Evolutionary conservation across 2,888 invertebrate species (phyloP).

Genomic region (Odontocerum albicorne): DNA sequence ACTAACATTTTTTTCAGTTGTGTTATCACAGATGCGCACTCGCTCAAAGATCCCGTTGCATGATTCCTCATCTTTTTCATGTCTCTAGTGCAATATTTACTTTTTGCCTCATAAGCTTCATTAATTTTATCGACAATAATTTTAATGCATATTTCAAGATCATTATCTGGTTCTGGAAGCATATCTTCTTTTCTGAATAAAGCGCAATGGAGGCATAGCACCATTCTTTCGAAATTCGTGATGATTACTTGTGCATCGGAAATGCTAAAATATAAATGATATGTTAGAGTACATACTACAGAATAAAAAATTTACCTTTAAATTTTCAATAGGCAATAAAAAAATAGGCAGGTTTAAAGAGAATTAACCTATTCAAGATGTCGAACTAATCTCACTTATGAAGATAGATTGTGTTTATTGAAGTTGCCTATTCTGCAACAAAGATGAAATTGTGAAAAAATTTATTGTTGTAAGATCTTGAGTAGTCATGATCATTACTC

Average conservation of each 20-base stretch:
- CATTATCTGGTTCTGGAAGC: background rate
- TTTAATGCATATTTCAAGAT: conserved; percentile 8
- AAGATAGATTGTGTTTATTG: no score
- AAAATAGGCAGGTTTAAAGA: no score
- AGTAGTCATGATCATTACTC: no score
- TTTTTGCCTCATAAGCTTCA: conserved; percentile 22
- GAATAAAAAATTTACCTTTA: no score
- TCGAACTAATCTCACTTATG: no score
- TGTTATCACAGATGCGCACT: conserved; percentile 24
- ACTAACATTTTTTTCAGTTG: conserved; percentile 20
- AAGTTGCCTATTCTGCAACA: no score
- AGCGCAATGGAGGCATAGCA: conserved; percentile 18
- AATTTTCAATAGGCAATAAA: no score
- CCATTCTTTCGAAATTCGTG: conserved; percentile 30
- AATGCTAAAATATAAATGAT: conserved; percentile 31
- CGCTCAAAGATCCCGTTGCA: conserved; percentile 31
- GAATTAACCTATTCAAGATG: no score
- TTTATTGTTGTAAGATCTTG: no score
- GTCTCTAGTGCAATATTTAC: conserved; percentile 28
- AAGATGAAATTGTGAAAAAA: no score
- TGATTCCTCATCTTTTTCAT: conserved; percentile 34
- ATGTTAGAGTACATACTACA: no score
- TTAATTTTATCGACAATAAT: conserved; percentile 32
- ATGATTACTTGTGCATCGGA: conserved; percentile 23
- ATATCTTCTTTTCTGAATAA: conserved; percentile 16